phyloP scores from a whole-genome alignment of 1,140 invertebrate species.

The Cydia splendana region DNA sequence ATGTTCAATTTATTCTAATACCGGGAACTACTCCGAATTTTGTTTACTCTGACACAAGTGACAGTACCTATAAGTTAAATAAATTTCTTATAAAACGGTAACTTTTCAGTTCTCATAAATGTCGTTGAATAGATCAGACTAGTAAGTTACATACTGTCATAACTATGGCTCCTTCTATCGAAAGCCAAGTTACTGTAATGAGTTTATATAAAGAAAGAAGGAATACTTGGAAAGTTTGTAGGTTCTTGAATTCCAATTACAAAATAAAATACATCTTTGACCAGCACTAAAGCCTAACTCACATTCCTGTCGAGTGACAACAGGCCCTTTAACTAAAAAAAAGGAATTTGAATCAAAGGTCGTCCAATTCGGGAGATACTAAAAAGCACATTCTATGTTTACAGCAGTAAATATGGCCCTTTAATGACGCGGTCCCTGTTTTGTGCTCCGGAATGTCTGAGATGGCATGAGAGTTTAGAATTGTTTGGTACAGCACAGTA shows the following conservation, averaged over 20 bases:
- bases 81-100: too few species aligned
- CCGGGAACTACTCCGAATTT: too few species aligned
- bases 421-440: conserved; percentile 36
- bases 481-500: conserved; percentile 25
- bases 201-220: neutral
- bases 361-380: conserved; percentile 20
- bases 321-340: conserved; percentile 18
- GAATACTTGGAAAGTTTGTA: neutral
- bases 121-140: too few species aligned
- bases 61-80: too few species aligned
- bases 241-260: neutral
- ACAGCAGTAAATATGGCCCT: conserved; percentile 32
- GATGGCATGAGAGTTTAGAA: conserved; percentile 32
- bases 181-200: neutral
- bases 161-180: too few species aligned
- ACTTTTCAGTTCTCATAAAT: too few species aligned
- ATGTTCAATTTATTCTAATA: too few species aligned
- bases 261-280: neutral
- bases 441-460: conserved; percentile 26
- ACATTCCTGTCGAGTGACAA: neutral
- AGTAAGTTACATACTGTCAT: too few species aligned
- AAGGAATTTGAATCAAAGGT: conserved; percentile 27
- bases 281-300: neutral
- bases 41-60: too few species aligned
- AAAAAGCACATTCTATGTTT: conserved; percentile 34